phyloP scores from a whole-genome alignment of 2,797 vertebrate species.

The Neopelma chrysocephalum region DNA sequence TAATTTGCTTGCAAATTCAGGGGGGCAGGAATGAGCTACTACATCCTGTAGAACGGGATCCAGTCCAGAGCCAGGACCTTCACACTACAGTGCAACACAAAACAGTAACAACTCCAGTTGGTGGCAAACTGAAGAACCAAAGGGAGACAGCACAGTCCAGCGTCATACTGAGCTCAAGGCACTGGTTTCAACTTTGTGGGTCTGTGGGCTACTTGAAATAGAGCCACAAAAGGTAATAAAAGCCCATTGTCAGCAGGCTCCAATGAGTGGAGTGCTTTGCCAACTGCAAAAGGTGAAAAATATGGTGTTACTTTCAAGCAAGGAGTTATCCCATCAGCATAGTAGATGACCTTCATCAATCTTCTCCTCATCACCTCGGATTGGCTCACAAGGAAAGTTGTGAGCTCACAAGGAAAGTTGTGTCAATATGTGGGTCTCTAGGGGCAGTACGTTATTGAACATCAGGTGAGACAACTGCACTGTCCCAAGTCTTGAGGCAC shows the following conservation, averaged over 20 bases:
- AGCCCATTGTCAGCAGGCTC: background rate
- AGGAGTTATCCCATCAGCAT: background rate
- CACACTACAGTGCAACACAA: accelerated
- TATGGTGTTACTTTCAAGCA: background rate
- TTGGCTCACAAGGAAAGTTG: background rate
- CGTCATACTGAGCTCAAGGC: background rate
- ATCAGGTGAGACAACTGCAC: background rate
- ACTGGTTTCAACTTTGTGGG: background rate
- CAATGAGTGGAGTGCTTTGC: background rate
- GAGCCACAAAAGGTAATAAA: background rate
- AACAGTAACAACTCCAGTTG: accelerated
- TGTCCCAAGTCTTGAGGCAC: background rate
- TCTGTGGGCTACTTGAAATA: background rate
- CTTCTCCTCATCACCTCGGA: background rate
- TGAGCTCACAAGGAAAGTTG: background rate
- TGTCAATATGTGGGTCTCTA: accelerated
- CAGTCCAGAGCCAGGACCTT: background rate
- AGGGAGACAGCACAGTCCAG: background rate
- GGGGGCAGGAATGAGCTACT: background rate
- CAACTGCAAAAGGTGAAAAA: background rate
- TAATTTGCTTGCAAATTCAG: background rate
- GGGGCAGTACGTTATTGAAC: accelerated
- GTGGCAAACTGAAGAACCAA: background rate
- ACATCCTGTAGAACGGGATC: background rate
- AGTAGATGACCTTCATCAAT: constrained; percentile 17